A percentile compares a stretch with the other conserved stretches of the same genome.
phyloP scores from a whole-genome alignment of 2,888 invertebrate genomes.

The Pachycephus smyrnensis region DNA sequence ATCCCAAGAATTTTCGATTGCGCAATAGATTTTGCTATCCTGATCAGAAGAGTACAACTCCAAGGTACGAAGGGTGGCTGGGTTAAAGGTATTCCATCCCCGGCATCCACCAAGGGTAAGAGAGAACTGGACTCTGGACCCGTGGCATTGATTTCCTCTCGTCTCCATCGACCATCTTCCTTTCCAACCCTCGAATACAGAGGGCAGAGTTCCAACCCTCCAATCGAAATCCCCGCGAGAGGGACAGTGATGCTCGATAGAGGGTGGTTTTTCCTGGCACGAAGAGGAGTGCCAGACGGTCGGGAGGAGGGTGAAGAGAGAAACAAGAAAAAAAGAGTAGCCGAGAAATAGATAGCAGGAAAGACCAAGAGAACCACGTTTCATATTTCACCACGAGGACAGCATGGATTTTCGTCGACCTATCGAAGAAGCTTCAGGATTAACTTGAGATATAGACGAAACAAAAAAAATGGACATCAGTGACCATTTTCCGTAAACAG shows the following conservation, averaged over 20 bases:
- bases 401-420: constrained; percentile 61
- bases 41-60: neutral
- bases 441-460: constrained; percentile 54
- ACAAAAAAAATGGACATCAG: neutral
- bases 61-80: neutral
- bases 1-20: neutral
- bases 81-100: neutral
- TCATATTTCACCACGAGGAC: constrained; percentile 64
- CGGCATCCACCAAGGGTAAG: constrained; percentile 30
- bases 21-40: neutral
- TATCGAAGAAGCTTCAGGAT: constrained; percentile 57
- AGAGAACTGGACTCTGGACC: constrained; percentile 51
- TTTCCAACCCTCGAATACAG: constrained; percentile 31
- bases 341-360: constrained; percentile 35
- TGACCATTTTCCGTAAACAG: neutral
- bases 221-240: constrained; percentile 54
- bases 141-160: constrained; percentile 66
- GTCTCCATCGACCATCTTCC: constrained; percentile 62
- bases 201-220: constrained; percentile 45
- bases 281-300: constrained; percentile 27
- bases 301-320: constrained; percentile 25
- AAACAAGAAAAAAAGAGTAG: constrained; percentile 29
- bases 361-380: constrained; percentile 45
- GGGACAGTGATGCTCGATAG: constrained; percentile 16
- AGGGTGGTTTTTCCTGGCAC: constrained; percentile 25